Conservation (phyloP, 2,888 invertebrate genomes). For the Pseudococcus jackbeardsleyi region DNA sequence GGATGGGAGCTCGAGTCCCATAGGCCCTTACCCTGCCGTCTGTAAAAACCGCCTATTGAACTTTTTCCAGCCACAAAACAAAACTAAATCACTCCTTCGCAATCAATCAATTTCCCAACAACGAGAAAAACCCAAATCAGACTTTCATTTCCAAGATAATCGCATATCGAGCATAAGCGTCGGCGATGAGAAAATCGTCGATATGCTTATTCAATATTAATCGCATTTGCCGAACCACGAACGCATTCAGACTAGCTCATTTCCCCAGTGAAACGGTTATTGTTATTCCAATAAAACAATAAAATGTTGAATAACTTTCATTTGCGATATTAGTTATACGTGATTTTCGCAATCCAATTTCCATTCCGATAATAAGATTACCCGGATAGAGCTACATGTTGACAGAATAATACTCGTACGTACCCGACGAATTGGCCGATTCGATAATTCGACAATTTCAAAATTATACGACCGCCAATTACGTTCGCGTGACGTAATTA, state of each 20-base stretch:
- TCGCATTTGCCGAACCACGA: conserved; percentile 35
- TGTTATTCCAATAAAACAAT: conserved; percentile 50
- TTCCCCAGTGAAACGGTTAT: conserved; percentile 48
- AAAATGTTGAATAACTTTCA: conserved; percentile 42
- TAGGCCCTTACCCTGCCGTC: too few relatives aligned
- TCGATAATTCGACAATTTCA: conserved; percentile 45
- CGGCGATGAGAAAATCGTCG: background rate
- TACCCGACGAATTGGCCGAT: background rate
- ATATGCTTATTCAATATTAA: conserved; percentile 50
- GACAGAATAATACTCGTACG: conserved; percentile 14
- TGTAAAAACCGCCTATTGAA: too few relatives aligned
- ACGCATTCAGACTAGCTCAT: conserved; percentile 45
- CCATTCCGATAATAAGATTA: conserved; percentile 48
- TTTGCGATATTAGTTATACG: conserved; percentile 48
- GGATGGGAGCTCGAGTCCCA: too few relatives aligned
- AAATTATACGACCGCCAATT: conserved; percentile 27
- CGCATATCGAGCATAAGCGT: background rate
- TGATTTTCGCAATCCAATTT: conserved; percentile 42
- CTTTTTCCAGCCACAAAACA: too few relatives aligned
- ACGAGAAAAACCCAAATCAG: background rate
- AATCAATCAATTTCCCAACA: conserved; percentile 3
- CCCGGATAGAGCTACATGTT: conserved; percentile 1
- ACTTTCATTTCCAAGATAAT: conserved; percentile 9
- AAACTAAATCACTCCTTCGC: background rate
- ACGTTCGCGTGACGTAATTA: conserved; percentile 45